Conservation (phyloP, 2,888 invertebrate species). For the Drosophila subquinaria region DNA sequence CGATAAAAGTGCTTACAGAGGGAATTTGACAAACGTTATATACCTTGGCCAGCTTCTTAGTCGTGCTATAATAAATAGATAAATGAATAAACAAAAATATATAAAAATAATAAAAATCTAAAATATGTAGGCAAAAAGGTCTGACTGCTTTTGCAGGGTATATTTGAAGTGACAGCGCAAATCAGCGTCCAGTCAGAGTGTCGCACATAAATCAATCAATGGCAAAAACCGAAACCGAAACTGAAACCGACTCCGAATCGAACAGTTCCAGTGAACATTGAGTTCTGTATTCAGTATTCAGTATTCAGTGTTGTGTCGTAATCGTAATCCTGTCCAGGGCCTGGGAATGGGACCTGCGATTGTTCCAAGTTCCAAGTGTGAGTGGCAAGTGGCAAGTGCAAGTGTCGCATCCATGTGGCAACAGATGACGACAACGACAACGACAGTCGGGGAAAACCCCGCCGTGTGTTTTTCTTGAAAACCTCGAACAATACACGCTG, state of each 20-base stretch:
- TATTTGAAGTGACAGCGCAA: slow-evolving; percentile 6
- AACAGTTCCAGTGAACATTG: slow-evolving; percentile 36
- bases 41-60: no score
- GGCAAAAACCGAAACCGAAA: slow-evolving; percentile 18
- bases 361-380: slow-evolving; percentile 1
- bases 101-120: neutral
- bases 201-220: slow-evolving; percentile 52
- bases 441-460: slow-evolving; percentile 50
- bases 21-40: neutral
- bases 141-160: slow-evolving; percentile 12
- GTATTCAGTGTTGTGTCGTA: slow-evolving; percentile 4
- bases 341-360: neutral
- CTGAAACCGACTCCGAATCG: neutral
- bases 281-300: neutral
- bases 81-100: no score
- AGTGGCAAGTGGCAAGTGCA: slow-evolving; percentile 12
- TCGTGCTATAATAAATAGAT: no score
- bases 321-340: slow-evolving; percentile 48
- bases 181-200: slow-evolving; percentile 30
- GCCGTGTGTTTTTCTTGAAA: slow-evolving; percentile 54
- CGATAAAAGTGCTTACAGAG: neutral
- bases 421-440: slow-evolving; percentile 65
- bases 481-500: slow-evolving; percentile 46
- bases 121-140: no score
- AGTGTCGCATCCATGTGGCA: slow-evolving; percentile 17